Base-by-base conservation (phyloP, 2,888 invertebrate genomes). In the Calameuta idolon region DNA sequence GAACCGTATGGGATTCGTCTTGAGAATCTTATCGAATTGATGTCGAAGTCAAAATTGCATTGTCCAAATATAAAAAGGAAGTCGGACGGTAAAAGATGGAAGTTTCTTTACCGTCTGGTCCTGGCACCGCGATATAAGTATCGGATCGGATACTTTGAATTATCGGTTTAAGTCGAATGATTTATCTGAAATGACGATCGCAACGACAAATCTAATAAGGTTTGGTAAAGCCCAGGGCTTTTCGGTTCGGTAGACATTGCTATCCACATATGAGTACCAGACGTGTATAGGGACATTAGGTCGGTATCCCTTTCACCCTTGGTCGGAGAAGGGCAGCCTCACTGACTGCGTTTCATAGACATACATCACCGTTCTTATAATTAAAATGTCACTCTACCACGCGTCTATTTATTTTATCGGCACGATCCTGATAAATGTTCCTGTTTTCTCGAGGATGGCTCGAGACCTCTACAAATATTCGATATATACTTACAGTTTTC, bases 401-500 rank as follows among this genome's bases (percentile, higher is more conserved):
- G 76, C 76, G 80, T 82, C 85, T 85, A 85, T 87, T 87, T 85
- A 83, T 84, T 83, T 87, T 81, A 85, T 86, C 84, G 84, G 85
- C 82, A 83, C 79, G 82, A 86, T 87, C 83, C 85, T 89, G 87
- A 88, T 87, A 85, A 89, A 89, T 88, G 87, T 82, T 80, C 76
- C 82, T 86, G 84, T 85, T 84, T 73, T 75, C 71, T 73, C 33
- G 33, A 31, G 33, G 71, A 30, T 33, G 31, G 31, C 12, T 33
- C 71, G 12, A 34, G 71, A 33, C 33, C 71, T 31, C 15, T 31
- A n/a, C 31, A 71, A 71, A 33, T 34, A 71, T 71, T 71, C 71
- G 71, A 31, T 34, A 71, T 34, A 33, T 31, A 33, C 71, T 34
- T 69, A 31, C 69, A 31, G 12, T 33, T 55, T 40, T 75, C 77